These are phyloP conservation scores for Euglossa dilemma DNA, from an alignment of 1,140 invertebrate genomes.

Conservation along the genomic window DNA sequence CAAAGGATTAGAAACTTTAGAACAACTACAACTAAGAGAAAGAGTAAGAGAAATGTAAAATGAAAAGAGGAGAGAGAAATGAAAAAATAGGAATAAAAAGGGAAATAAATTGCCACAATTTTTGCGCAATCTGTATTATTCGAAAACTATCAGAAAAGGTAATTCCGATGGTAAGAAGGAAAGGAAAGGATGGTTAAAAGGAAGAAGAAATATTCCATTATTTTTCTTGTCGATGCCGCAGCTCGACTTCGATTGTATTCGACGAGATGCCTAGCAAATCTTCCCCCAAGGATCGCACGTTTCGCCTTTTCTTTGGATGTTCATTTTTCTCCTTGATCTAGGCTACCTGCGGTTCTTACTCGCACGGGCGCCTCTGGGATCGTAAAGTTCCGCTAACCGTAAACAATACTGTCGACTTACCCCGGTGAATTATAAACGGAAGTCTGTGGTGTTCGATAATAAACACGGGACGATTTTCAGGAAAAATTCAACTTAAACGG, in stretches of 20 bases:
- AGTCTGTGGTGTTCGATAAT: no score
- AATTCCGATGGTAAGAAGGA: background rate
- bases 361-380: background rate
- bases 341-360: no score
- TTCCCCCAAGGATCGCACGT: background rate
- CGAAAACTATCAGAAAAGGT: background rate
- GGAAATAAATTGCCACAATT: no score
- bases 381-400: background rate
- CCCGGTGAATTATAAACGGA: background rate
- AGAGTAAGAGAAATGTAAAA: no score
- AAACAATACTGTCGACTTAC: background rate
- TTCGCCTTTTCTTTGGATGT: background rate
- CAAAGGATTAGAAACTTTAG: no score
- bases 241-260: background rate
- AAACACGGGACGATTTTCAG: background rate
- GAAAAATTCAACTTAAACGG: background rate
- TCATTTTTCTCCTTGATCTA: slow-evolving; percentile 9
- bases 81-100: no score
- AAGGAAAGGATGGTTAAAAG: background rate
- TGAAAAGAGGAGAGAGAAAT: no score
- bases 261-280: background rate
- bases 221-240: background rate
- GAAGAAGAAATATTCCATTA: background rate
- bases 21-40: no score
- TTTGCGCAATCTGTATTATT: background rate